A percentile compares a stretch with the other conserved stretches of the same genome.
These are phyloP conservation scores for Bombus pascuorum DNA, from an alignment of 1,140 invertebrate genomes.

Conservation along the genomic window DNA sequence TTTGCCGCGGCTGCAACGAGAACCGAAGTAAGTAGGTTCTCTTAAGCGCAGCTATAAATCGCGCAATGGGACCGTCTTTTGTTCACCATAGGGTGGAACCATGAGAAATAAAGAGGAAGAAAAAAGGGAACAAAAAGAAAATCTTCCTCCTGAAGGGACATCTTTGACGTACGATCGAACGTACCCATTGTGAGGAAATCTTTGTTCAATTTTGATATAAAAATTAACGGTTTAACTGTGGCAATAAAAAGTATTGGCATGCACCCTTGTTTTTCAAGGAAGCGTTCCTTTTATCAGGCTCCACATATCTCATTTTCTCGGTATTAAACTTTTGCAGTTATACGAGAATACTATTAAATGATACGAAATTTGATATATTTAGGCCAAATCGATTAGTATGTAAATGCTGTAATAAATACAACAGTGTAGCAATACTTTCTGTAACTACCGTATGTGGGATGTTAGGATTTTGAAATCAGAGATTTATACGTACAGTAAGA, in stretches of 20 bases:
- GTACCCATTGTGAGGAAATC: neutral
- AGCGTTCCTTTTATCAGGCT: accelerated
- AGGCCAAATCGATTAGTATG: too few relatives aligned
- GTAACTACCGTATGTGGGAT: too few relatives aligned
- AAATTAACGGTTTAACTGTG: neutral
- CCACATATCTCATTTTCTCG: too few relatives aligned
- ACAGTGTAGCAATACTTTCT: too few relatives aligned
- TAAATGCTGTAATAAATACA: too few relatives aligned
- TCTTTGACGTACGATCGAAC: neutral
- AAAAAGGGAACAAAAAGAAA: neutral
- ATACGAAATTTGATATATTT: too few relatives aligned
- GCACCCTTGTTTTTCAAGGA: too few relatives aligned
- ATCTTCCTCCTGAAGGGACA: neutral
- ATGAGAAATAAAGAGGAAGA: neutral
- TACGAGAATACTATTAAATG: too few relatives aligned
- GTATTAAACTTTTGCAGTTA: too few relatives aligned
- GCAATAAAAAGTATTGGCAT: too few relatives aligned
- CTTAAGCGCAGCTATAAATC: conserved; percentile 42
- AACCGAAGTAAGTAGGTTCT: conserved; percentile 37
- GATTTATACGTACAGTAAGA: too few relatives aligned
- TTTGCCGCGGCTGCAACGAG: conserved; percentile 59
- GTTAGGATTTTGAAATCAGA: too few relatives aligned
- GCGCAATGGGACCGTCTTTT: conserved; percentile 31
- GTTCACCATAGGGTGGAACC: neutral
- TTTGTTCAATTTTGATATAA: neutral